Evolutionary conservation across 1,140 invertebrate genomes (phyloP).

Genomic region (Babylonia areolata): DNA sequence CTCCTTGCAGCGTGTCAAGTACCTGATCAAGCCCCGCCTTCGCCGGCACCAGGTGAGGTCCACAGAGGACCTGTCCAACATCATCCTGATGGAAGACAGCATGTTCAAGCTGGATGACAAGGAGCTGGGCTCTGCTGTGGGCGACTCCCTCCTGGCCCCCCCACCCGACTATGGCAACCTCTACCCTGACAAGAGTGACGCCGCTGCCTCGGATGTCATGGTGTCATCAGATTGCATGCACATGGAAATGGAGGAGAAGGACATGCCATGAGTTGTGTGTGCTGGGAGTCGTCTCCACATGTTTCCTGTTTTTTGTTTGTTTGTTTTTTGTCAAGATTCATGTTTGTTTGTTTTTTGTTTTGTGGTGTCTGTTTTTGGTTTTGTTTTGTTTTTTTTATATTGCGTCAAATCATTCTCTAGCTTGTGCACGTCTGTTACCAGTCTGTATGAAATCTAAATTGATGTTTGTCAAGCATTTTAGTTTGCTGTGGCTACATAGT

Average conservation of each 20-base stretch:
- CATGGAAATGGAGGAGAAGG: conserved; percentile 8
- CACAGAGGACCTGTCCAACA: conserved; percentile 14
- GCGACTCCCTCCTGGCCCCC: conserved; percentile 3
- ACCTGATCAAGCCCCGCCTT: conserved; percentile 41
- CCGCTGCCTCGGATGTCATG: neutral
- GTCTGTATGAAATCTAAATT: too few relatives aligned
- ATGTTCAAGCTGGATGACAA: neutral
- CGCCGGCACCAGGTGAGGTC: conserved; percentile 38
- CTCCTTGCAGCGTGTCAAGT: conserved; percentile 34
- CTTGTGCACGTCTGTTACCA: too few relatives aligned
- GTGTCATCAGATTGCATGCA: neutral
- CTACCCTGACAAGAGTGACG: neutral
- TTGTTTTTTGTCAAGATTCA: too few relatives aligned
- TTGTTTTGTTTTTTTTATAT: too few relatives aligned
- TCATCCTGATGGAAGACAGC: conserved; percentile 23
- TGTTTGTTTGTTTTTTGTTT: too few relatives aligned
- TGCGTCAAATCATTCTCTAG: too few relatives aligned
- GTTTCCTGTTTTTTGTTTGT: too few relatives aligned
- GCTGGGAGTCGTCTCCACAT: too few relatives aligned
- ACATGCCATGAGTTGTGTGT: too few relatives aligned
- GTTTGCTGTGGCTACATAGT: too few relatives aligned
- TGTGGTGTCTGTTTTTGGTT: too few relatives aligned
- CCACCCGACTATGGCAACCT: neutral
- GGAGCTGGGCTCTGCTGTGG: neutral
- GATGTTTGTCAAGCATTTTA: too few relatives aligned